Conservation (phyloP, 2,113 vertebrate genomes). For the Neolamprologus variostigma region DNA sequence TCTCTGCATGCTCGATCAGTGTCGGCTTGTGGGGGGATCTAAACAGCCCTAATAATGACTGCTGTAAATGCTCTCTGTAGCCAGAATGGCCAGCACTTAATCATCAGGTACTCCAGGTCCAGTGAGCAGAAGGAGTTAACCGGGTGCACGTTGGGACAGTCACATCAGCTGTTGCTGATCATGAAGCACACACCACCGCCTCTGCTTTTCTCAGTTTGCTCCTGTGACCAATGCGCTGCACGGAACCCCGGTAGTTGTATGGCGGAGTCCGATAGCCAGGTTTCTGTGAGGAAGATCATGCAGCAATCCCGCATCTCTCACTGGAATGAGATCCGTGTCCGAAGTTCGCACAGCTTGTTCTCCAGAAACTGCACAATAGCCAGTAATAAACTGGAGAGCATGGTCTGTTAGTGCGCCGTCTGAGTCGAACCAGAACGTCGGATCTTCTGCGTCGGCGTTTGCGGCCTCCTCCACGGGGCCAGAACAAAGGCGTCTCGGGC, state of each 20-base stretch:
- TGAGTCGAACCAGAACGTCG: rapidly evolving
- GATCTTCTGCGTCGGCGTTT: not conserved
- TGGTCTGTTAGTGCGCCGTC: not conserved
- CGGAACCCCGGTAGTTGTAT: not conserved
- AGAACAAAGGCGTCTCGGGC: not conserved
- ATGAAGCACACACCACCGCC: not conserved
- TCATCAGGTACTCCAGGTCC: not conserved
- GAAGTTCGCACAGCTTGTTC: not conserved
- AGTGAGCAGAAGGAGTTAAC: not conserved
- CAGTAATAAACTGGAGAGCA: not conserved
- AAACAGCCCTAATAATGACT: not conserved
- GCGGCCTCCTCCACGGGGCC: not conserved
- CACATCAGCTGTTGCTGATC: not conserved
- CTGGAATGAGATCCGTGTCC: not conserved
- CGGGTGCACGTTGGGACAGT: not conserved
- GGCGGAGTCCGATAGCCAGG: not conserved
- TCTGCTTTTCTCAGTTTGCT: not conserved
- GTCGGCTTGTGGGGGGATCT: not conserved
- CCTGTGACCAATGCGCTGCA: not conserved
- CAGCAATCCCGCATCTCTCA: not conserved
- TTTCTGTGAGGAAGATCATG: not conserved
- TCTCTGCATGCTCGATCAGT: rapidly evolving
- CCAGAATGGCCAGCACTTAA: not conserved
- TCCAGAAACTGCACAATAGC: not conserved
- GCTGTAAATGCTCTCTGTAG: not conserved